phyloP scores from a whole-genome alignment of 2,888 invertebrate species.

The Andrena marginata region DNA sequence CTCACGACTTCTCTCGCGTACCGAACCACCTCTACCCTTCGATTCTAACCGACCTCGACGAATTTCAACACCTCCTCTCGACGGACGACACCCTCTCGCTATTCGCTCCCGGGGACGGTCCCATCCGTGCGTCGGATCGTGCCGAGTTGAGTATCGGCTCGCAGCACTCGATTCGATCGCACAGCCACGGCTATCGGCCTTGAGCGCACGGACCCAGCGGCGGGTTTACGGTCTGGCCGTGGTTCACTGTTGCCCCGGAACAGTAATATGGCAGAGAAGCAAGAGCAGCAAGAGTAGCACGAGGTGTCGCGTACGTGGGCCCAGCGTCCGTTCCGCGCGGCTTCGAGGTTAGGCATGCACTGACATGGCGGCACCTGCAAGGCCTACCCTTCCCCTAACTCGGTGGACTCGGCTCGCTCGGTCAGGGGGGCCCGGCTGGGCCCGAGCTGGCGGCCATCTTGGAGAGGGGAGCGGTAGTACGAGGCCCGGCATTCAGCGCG shows the following conservation, averaged over 20 bases:
- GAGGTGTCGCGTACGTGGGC: constrained; percentile 76
- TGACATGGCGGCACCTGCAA: constrained; percentile 85
- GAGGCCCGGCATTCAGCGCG: constrained; percentile 74
- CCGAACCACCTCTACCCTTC: not conserved
- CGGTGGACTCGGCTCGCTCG: constrained; percentile 74
- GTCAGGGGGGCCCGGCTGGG: constrained; percentile 78
- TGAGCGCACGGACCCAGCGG: constrained; percentile 7
- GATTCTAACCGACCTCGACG: not conserved
- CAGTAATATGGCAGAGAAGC: constrained; percentile 23
- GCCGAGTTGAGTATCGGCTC: not conserved
- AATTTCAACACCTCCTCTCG: constrained; percentile 1
- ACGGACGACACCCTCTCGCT: constrained; percentile 12
- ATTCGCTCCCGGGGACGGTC: not conserved
- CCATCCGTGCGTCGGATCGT: not conserved
- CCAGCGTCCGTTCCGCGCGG: constrained; percentile 82
- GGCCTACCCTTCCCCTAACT: constrained; percentile 81
- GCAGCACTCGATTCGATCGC: not conserved
- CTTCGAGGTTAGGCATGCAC: constrained; percentile 84
- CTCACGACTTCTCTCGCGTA: constrained; percentile 11
- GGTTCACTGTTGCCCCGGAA: not conserved
- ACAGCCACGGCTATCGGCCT: constrained; percentile 10
- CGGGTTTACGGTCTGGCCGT: not conserved
- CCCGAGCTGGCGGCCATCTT: constrained; percentile 83
- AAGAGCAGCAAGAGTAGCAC: constrained; percentile 55
- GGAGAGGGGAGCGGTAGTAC: constrained; percentile 79